Conservation (phyloP, 2,888 invertebrate species). For the Myopa testacea region DNA sequence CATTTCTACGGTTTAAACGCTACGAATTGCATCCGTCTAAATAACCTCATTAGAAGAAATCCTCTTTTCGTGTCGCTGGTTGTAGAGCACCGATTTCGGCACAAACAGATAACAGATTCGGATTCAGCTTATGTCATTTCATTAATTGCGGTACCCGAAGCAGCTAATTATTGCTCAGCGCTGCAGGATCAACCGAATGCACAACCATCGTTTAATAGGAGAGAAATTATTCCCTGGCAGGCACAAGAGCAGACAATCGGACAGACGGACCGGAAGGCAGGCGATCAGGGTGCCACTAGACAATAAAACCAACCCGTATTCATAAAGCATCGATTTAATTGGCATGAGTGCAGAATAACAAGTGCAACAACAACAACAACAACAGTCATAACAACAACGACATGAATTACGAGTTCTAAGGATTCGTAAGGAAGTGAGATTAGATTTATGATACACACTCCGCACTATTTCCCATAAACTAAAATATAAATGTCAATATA, state of each 20-base stretch:
- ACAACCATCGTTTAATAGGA: background rate
- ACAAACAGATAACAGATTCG: background rate
- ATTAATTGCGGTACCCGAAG: background rate
- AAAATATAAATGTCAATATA: no score
- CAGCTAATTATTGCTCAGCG: background rate
- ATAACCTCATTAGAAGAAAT: background rate
- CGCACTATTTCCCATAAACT: background rate
- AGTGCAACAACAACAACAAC: background rate
- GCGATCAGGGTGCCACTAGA: background rate
- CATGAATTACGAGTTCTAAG: background rate
- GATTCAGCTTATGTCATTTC: conserved; percentile 13
- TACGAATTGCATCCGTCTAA: no score
- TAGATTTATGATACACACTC: background rate
- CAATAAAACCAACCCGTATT: background rate
- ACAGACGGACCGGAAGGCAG: background rate
- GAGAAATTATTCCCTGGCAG: background rate
- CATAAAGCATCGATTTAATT: conserved; percentile 6
- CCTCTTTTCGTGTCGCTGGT: background rate
- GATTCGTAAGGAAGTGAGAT: background rate
- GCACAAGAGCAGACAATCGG: background rate
- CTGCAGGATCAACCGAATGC: background rate
- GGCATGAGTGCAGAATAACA: background rate
- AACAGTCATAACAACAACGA: background rate
- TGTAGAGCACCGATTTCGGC: background rate
- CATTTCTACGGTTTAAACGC: no score